phyloP scores from a whole-genome alignment of 1,140 invertebrate genomes.

The Nasonia vitripennis region DNA sequence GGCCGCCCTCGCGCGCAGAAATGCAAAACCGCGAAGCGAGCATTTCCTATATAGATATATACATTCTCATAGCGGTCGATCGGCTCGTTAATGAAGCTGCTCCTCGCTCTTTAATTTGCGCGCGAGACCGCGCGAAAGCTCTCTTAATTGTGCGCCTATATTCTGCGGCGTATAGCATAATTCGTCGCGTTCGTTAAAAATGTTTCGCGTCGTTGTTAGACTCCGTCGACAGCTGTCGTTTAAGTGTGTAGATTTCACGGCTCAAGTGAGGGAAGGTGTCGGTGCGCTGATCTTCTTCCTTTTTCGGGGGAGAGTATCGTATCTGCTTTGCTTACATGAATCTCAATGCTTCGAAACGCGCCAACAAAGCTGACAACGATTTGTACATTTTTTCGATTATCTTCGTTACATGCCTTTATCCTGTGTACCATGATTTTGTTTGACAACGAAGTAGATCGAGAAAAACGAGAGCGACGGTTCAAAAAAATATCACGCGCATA shows the following conservation, averaged over 20 bases:
- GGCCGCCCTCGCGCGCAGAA: neutral
- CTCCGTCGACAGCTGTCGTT: neutral
- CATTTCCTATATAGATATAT: constrained; percentile 30
- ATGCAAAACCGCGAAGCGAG: constrained; percentile 47
- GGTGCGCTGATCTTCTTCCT: neutral
- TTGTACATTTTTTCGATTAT: neutral
- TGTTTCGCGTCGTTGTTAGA: neutral
- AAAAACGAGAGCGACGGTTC: too few species aligned
- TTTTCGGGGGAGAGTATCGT: neutral
- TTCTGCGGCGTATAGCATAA: neutral
- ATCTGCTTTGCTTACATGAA: constrained; percentile 19
- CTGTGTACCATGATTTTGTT: too few species aligned
- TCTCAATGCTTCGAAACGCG: constrained; percentile 12
- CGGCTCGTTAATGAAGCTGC: constrained; percentile 22
- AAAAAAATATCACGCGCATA: too few species aligned
- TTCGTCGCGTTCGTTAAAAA: constrained; percentile 35
- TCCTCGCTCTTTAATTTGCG: constrained; percentile 33
- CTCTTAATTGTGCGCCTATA: constrained; percentile 29
- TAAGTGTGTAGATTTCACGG: neutral
- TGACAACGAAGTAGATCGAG: too few species aligned
- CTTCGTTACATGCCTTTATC: too few species aligned
- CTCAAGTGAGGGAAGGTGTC: too few species aligned
- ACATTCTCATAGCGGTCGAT: neutral
- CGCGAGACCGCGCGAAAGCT: neutral
- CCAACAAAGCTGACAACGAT: too few species aligned